These are phyloP conservation scores for Bothrops jararaca DNA, from an alignment of 2,113 vertebrate species.

Conservation along the genomic window DNA sequence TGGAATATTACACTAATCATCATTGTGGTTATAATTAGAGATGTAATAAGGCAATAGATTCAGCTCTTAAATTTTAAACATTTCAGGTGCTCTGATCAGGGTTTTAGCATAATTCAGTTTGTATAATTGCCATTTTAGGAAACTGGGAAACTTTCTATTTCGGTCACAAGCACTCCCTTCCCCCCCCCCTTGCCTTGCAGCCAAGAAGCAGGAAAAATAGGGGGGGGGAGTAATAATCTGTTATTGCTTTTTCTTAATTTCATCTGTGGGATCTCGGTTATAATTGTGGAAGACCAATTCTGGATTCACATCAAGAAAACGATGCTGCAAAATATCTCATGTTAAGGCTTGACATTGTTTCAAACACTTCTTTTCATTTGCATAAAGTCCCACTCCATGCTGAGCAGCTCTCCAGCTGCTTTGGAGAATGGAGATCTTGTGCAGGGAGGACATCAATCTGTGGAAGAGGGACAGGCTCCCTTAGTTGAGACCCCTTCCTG, in stretches of 20 bases:
- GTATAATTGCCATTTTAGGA: background rate
- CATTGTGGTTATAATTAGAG: background rate
- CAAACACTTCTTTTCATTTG: slow-evolving; percentile 33
- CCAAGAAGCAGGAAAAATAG: background rate
- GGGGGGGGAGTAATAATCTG: background rate
- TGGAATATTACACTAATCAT: background rate
- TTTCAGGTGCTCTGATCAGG: background rate
- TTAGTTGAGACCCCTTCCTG: no score
- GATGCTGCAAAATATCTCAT: slow-evolving; percentile 31
- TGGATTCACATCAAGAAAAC: background rate
- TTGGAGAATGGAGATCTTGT: no score
- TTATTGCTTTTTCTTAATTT: background rate
- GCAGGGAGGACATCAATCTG: no score
- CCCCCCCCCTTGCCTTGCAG: background rate
- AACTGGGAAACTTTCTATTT: slow-evolving; percentile 5
- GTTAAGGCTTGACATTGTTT: background rate
- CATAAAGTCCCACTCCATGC: slow-evolving; percentile 28
- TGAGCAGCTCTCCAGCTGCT: no score
- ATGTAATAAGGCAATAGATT: slow-evolving; percentile 1
- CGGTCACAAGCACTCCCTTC: background rate
- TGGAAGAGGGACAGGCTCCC: no score
- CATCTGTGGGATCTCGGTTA: background rate
- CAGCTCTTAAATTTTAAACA: slow-evolving; percentile 7
- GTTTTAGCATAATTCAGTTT: slow-evolving; percentile 13
- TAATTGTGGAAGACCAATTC: background rate